These are phyloP conservation scores for Parapristionchus giblindavisi DNA, from an alignment of 2,888 invertebrate genomes.

Conservation along the genomic window DNA sequence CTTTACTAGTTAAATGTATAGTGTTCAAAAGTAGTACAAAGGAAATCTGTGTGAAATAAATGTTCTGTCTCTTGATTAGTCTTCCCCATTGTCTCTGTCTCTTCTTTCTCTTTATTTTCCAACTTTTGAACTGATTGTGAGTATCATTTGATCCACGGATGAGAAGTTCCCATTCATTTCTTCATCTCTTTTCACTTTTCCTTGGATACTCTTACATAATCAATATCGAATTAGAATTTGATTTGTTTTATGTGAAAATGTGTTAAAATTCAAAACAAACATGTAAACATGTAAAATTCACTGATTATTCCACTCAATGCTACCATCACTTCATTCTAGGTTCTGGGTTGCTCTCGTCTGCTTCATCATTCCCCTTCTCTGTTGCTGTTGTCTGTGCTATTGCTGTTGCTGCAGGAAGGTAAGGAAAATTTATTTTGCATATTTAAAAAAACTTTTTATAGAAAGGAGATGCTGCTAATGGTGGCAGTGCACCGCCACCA, in stretches of 20 bases:
- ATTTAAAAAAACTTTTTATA: not conserved
- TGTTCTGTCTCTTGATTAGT: not conserved
- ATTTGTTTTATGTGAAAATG: too few relatives aligned
- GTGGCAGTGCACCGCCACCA: not conserved
- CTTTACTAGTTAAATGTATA: not conserved
- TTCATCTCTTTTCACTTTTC: too few relatives aligned
- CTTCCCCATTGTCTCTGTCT: too few relatives aligned
- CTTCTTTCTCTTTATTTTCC: too few relatives aligned
- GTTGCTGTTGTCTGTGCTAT: conserved; percentile 64
- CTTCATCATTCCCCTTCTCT: conserved; percentile 60
- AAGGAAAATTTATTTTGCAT: not conserved
- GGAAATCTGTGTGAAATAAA: not conserved
- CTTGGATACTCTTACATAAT: too few relatives aligned
- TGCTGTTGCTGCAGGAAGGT: conserved; percentile 63
- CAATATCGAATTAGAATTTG: too few relatives aligned
- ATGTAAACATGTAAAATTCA: too few relatives aligned
- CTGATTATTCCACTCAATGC: too few relatives aligned
- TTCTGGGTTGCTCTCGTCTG: conserved; percentile 56
- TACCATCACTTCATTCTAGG: conserved; percentile 32
- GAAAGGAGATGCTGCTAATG: not conserved
- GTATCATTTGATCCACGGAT: not conserved
- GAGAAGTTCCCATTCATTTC: too few relatives aligned
- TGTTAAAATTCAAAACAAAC: too few relatives aligned
- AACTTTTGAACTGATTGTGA: too few relatives aligned
- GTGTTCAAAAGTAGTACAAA: not conserved